phyloP scores from a whole-genome alignment of 2,888 invertebrate species.

The Leucania comma region DNA sequence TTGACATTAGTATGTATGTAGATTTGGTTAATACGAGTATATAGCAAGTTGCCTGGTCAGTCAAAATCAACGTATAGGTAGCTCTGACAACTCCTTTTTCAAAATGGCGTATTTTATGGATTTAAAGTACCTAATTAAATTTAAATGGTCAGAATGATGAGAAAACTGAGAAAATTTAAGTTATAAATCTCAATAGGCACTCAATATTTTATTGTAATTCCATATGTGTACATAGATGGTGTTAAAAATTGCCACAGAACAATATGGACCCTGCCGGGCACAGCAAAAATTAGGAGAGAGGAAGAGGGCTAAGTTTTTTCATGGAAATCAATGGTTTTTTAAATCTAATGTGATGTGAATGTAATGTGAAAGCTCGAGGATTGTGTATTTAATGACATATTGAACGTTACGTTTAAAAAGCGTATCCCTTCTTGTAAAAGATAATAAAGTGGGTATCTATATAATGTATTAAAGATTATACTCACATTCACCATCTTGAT shows the following conservation, averaged over 20 bases:
- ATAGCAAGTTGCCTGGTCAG: not conserved
- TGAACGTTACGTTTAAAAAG: too few relatives aligned
- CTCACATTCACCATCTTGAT: conserved; percentile 74
- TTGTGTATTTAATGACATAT: too few relatives aligned
- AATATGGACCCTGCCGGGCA: too few relatives aligned
- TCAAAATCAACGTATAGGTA: not conserved
- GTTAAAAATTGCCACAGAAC: too few relatives aligned
- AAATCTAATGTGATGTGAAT: too few relatives aligned
- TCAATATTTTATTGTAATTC: too few relatives aligned
- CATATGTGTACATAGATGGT: too few relatives aligned
- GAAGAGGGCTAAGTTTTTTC: too few relatives aligned
- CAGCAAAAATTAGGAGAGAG: too few relatives aligned
- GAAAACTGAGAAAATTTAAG: not conserved
- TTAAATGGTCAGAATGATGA: not conserved
- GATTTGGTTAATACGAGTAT: not conserved
- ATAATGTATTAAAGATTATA: conserved; percentile 29
- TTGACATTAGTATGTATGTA: too few relatives aligned
- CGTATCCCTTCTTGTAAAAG: not conserved
- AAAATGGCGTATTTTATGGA: not conserved
- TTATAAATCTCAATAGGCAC: too few relatives aligned
- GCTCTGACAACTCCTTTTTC: not conserved
- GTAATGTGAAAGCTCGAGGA: not conserved
- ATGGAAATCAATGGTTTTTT: too few relatives aligned
- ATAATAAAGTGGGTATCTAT: not conserved
- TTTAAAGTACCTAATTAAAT: not conserved